Base-by-base conservation (phyloP, 2,113 vertebrate species). In the Microcebus ravelobensis region DNA sequence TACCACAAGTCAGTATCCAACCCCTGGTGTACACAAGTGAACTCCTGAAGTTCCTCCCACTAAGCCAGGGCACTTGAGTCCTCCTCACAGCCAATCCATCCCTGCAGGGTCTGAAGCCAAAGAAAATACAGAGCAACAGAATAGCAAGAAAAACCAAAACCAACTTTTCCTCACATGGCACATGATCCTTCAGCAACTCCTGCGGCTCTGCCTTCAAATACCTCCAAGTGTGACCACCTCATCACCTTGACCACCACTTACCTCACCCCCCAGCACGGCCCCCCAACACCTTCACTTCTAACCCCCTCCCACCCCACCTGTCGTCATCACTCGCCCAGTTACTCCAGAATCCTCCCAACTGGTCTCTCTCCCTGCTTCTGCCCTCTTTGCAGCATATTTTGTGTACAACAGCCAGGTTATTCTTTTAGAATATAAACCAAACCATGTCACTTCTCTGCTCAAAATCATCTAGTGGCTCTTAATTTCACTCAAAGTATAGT, bases 341-440 rank as follows among this genome's bases (percentile, higher is more conserved):
- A n/a, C 21, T 71, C 67, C 29, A 59, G 6, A 15, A 61, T 31
- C 21, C 20, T 77, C 34, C 65, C 27, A 18, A 42, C 11, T 59
- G 39, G 48, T 34, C 61, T 90, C n/a, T 57, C 18, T 21, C 50
- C 45, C 59, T 42, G 45, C 12, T 42, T 55, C 45, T 63, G 42
- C 8, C n/a, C 6, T 21, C 39, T 81, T 9, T 77, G 5, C 3
- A 48, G 27, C 59, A 11, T 67, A n/a, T 63, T 42, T 83, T 61
- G 25, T 12, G 52, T 14, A 63, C 10, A 48, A 82, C 0, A 79
- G 81, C 57, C 34, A 76, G 10, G 13, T 7, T 18, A 63, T 48
- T 17, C 23, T 81, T 70, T 70, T 55, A 50, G 57, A 52, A 61
- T 10, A 50, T 25, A 73, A 80, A 91, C 80, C 55, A 91, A 93